Evolutionary conservation across 2,113 vertebrate genomes (phyloP).

Genomic region (Tragelaphus strepsiceros): DNA sequence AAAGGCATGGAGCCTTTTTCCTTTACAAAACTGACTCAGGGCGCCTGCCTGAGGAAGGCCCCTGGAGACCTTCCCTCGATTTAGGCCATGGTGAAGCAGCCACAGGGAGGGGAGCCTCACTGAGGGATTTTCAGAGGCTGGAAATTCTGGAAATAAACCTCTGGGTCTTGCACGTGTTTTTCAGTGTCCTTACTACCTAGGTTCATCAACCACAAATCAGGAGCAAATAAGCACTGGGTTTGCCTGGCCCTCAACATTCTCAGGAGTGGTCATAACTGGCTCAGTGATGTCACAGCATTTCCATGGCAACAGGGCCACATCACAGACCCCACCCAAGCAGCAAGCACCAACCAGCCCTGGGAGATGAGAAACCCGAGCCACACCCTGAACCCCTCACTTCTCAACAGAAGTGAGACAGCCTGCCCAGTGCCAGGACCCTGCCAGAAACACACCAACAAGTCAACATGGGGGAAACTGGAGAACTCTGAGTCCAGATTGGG

Average conservation of each 20-base stretch:
- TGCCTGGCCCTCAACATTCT: not conserved
- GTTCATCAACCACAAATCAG: constrained; percentile 52
- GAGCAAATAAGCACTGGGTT: not conserved
- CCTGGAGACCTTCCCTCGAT: not conserved
- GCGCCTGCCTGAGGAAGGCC: not conserved
- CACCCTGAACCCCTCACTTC: not conserved
- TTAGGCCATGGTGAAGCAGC: not conserved
- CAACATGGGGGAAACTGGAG: fast-evolving
- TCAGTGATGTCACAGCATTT: constrained; percentile 39
- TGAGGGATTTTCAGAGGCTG: constrained; percentile 40
- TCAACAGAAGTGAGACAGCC: fast-evolving
- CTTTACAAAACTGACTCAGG: not conserved
- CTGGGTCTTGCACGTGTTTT: constrained; percentile 47
- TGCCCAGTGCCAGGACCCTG: fast-evolving
- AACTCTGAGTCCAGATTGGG: not conserved
- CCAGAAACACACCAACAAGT: not conserved
- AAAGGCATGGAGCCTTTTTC: not conserved
- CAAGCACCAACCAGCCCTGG: not conserved
- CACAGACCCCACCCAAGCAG: not conserved
- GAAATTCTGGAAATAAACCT: constrained; percentile 50
- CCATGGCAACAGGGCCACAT: not conserved
- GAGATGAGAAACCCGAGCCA: not conserved
- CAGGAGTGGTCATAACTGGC: not conserved
- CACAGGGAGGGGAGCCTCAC: not conserved
- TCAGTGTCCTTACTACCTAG: constrained; percentile 64